Evolutionary conservation across 2,888 invertebrate genomes (phyloP).

Genomic region (Osmoderma eremita): DNA sequence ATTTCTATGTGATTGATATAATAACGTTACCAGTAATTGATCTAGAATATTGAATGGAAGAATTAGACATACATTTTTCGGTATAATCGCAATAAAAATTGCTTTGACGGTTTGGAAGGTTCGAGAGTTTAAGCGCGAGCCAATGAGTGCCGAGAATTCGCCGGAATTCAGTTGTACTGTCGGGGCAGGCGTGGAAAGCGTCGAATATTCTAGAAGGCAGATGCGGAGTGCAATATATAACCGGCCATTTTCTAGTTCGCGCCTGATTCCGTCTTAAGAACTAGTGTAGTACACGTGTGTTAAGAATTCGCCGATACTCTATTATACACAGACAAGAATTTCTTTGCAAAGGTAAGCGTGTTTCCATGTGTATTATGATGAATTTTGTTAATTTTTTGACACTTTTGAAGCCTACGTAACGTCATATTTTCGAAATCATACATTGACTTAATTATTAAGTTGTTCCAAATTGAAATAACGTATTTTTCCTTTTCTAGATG

Average conservation of each 20-base stretch:
- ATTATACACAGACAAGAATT: constrained; percentile 47
- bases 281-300: constrained; percentile 42
- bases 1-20: not conserved
- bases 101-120: constrained; percentile 16
- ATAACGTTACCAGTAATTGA: constrained; percentile 11
- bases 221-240: constrained; percentile 57
- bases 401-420: constrained; percentile 12
- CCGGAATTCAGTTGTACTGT: constrained; percentile 20
- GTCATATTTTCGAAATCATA: constrained; percentile 12
- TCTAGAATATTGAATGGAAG: not conserved
- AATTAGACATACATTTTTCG: constrained; percentile 6
- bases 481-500: constrained; percentile 62
- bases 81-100: not conserved
- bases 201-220: constrained; percentile 60
- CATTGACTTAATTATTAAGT: too few species aligned
- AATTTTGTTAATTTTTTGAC: constrained; percentile 31
- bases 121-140: constrained; percentile 31
- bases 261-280: constrained; percentile 54
- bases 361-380: constrained; percentile 15
- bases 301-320: too few species aligned
- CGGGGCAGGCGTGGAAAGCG: constrained; percentile 43
- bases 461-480: constrained; percentile 9
- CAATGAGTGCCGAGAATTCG: constrained; percentile 16
- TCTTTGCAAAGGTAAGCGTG: constrained; percentile 22
- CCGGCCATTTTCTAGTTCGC: constrained; percentile 55